Evolutionary conservation across 2,797 vertebrate genomes (phyloP).

Genomic region (Pangasius macronema): DNA sequence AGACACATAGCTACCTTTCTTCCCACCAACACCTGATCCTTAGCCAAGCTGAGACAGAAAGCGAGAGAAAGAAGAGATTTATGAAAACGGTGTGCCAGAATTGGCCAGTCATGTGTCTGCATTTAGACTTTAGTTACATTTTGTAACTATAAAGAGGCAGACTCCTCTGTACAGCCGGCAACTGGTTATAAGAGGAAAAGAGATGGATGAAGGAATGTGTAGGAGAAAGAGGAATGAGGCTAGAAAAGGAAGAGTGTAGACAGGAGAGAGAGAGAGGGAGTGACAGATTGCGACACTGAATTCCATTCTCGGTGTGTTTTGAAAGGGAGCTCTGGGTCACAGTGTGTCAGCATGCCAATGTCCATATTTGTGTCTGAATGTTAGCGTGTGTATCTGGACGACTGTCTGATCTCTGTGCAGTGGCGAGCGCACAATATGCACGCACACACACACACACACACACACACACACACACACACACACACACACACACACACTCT

Average conservation of each 20-base stretch:
- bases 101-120: not conserved
- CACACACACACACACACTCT: slow-evolving; percentile 19
- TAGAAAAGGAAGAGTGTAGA: not conserved
- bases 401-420: slow-evolving; percentile 30
- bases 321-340: slow-evolving; percentile 39
- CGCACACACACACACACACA: not conserved
- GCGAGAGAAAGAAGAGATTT: not conserved
- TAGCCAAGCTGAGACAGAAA: not conserved
- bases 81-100: not conserved
- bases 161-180: not conserved
- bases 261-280: slow-evolving; percentile 16
- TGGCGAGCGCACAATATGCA: not conserved
- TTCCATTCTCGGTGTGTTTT: slow-evolving; percentile 48
- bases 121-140: not conserved
- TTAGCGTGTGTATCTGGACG: slow-evolving; percentile 31
- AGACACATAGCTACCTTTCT: not conserved
- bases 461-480: slow-evolving; percentile 24
- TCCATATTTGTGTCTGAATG: slow-evolving; percentile 48
- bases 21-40: not conserved
- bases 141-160: not conserved
- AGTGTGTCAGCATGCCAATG: slow-evolving; percentile 40
- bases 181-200: slow-evolving; percentile 19
- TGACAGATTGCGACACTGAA: slow-evolving; percentile 32
- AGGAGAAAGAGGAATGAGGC: slow-evolving; percentile 13
- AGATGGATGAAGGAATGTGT: not conserved